Percentiles rank a stretch among this genome's conserved stretches.
phyloP scores from a whole-genome alignment of 2,888 invertebrate species.

The Actias luna region DNA sequence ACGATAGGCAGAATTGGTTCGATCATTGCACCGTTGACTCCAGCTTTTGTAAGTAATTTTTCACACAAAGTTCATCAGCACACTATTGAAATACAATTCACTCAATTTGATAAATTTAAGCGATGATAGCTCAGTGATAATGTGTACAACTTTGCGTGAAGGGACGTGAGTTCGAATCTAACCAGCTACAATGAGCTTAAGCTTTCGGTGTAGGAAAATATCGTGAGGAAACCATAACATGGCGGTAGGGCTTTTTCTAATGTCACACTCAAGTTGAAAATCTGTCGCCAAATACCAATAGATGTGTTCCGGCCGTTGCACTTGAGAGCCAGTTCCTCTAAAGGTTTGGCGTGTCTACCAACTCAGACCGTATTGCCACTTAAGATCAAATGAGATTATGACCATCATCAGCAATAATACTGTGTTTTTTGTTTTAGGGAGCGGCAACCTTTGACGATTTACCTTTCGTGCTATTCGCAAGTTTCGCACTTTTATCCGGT shows the following conservation, averaged over 20 bases:
- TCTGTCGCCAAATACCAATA: no score
- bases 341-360: not conserved
- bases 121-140: not conserved
- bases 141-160: no score
- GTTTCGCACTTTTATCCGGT: slow-evolving; percentile 75
- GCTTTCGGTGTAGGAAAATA: no score
- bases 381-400: not conserved
- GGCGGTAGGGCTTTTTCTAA: no score
- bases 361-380: no score
- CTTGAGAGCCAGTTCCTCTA: no score
- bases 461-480: slow-evolving; percentile 80
- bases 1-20: slow-evolving; percentile 86
- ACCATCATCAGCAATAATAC: not conserved
- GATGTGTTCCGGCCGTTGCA: no score
- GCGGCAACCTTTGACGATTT: slow-evolving; percentile 54
- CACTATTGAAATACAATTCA: not conserved
- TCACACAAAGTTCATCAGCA: not conserved
- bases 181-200: no score
- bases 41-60: slow-evolving; percentile 74
- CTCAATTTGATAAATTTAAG: not conserved
- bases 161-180: no score
- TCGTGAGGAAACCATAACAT: no score
- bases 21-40: slow-evolving; percentile 85
- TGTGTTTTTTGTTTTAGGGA: slow-evolving; percentile 34
- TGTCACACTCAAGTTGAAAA: no score